These are phyloP conservation scores for Philaethria dido DNA, from an alignment of 2,888 invertebrate genomes.

Conservation along the genomic window DNA sequence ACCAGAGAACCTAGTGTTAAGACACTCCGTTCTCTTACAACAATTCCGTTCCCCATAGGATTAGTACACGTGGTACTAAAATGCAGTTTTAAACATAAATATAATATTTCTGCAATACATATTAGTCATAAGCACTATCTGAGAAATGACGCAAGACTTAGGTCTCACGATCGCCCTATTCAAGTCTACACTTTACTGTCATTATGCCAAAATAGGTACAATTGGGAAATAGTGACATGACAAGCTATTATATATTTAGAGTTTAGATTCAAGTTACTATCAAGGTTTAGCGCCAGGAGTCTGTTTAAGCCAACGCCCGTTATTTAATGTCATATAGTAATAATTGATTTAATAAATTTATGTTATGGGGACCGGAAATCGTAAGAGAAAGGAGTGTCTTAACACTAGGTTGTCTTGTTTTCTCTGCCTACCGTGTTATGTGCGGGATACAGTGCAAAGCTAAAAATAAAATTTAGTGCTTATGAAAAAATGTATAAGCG, in stretches of 20 bases:
- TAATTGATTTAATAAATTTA: conserved; percentile 1
- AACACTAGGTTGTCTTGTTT: too few relatives aligned
- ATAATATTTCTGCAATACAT: conserved; percentile 1
- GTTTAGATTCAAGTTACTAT: conserved; percentile 33
- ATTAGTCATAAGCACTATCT: conserved; percentile 17
- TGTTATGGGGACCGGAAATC: too few relatives aligned
- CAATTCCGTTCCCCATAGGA: too few relatives aligned
- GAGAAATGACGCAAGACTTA: conserved; percentile 14
- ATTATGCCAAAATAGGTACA: conserved; percentile 20
- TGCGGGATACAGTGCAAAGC: too few relatives aligned
- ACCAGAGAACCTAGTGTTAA: too few relatives aligned
- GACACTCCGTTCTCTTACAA: too few relatives aligned
- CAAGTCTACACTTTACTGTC: conserved; percentile 20
- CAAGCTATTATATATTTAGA: conserved; percentile 30
- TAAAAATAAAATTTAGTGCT: too few relatives aligned
- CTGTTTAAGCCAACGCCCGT: conserved; percentile 47
- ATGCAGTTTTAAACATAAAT: background rate
- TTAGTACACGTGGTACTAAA: background rate
- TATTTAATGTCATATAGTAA: conserved; percentile 40
- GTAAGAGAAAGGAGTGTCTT: too few relatives aligned
- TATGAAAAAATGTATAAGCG: too few relatives aligned
- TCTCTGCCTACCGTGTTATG: too few relatives aligned
- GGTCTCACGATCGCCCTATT: conserved; percentile 22
- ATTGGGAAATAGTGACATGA: conserved; percentile 27
- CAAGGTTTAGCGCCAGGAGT: conserved; percentile 44